Evolutionary conservation across 2,888 invertebrate genomes (phyloP).

Genomic region (Dryadula phaetusa): DNA sequence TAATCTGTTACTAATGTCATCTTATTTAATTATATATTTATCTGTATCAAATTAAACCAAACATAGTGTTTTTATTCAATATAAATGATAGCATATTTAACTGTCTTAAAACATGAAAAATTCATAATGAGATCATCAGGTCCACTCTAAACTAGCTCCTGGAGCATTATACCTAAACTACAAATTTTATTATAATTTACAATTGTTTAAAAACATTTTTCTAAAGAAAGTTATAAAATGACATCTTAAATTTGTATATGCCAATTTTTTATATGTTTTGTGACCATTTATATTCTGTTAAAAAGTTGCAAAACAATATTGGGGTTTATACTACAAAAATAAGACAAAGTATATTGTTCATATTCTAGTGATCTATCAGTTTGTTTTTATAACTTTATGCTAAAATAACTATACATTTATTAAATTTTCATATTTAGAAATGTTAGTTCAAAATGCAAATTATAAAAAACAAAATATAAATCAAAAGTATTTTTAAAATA

Average conservation of each 20-base stretch:
- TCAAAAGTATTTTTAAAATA: not conserved
- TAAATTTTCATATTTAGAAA: not conserved
- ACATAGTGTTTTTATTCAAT: not conserved
- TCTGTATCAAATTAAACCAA: not conserved
- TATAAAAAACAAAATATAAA: constrained; percentile 1
- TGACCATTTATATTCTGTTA: not conserved
- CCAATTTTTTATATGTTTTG: not conserved
- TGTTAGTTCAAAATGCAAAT: not conserved
- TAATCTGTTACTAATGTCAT: not conserved
- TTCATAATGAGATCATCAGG: constrained; percentile 69
- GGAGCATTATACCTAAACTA: constrained; percentile 56
- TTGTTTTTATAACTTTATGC: not conserved
- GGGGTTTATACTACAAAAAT: not conserved
- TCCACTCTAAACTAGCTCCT: constrained; percentile 61
- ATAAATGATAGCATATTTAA: constrained; percentile 9
- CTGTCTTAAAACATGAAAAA: constrained; percentile 20
- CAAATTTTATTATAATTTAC: constrained; percentile 47
- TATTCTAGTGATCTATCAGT: not conserved
- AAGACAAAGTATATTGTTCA: not conserved
- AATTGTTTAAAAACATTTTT: constrained; percentile 7
- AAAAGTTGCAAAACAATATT: not conserved
- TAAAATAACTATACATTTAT: constrained; percentile 3
- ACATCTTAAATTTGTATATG: constrained; percentile 11
- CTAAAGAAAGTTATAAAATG: constrained; percentile 22
- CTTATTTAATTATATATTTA: not conserved